Evolutionary conservation across 1,140 invertebrate genomes (phyloP), one percentile per base, ranked within the genome.

Genomic region (Coelopa frigida): DNA sequence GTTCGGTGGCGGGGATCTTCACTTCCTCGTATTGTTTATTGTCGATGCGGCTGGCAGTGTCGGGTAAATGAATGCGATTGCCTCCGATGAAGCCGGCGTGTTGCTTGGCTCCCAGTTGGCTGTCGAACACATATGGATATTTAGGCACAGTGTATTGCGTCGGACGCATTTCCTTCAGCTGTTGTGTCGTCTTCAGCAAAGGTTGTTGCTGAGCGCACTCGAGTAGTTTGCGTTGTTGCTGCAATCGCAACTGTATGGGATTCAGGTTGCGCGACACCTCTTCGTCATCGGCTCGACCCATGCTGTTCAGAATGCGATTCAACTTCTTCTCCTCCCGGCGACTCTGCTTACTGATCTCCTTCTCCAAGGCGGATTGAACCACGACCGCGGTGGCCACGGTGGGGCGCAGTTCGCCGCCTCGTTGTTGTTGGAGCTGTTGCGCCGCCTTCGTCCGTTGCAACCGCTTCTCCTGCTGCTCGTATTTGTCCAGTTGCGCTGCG

Each of bases 81-180:
- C 87, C 88, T 15, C 82, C 81, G 35, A 95, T 80, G 56, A 83
- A 89, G 31, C 87, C 86, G 48, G 79, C 76, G 48, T 78, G 73
- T 53, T 79, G 76, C 68, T 84, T 84, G 3, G 81, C 79, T 51
- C 79, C 74, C 35, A 77, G 68, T 54, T 84, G 81, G 1, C 77
- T 79, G 67, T 94, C 89, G 68, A 84, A 94, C 1, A 94, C 89
- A 73, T 84, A 84, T 0, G 89, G 90, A 72, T 80, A 92, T n/a
- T 75, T 72, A 15, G 49, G 33, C 11, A 4, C 17, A 3, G 54
- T 52, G 12, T 24, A 22, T 4, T 23, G 4, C 4, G 29, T 31
- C 15, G 44, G 22, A 14, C 36, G 37, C 8, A 41, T 45, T 3
- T 50, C 49, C 21, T 64, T 61, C 0, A 37, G 21, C 1, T 59